Base-by-base conservation (phyloP, 2,888 invertebrate genomes). In the Parnassius smintheus region DNA sequence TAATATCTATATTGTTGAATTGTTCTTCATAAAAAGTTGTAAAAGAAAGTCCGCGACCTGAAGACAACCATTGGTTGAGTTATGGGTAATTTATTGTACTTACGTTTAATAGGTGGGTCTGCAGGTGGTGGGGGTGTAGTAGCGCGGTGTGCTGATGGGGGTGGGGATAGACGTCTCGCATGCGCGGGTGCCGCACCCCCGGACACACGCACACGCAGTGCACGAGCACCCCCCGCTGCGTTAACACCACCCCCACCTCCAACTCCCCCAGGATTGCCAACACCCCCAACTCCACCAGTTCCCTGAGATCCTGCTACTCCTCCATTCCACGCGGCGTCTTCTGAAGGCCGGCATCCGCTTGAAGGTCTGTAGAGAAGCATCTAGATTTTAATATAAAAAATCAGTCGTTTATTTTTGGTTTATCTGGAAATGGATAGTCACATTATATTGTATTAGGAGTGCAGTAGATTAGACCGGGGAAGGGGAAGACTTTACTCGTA, bases 101-200 rank as follows among this genome's bases (percentile, higher is more conserved):
- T 49, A 62, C 62, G 53, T 49, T 62, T 62, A 58, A 41, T 62
- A 9, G 57, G 42, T 1, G 57, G 53, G 7, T 62, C 62, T 7
- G 62, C 57, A n/a, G 62, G 62, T 46, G 77, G 71, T 0, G 86
- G 83, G 51, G 91, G 91, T 1, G 89, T 88, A 67, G 89, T 89
- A 62, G 91, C 90, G 11, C 85, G 77, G 70, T 88, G 89, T 67
- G 90, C 91, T 75, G 82, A 86, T 71, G 89, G 91, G 73, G 91
- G 89, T 63, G 91, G 91, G 12, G 88, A 87, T 61, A 90, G 76
- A 57, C 83, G 82, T 67, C 89, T 82, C 48, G 89, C 88, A 71
- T 86, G 88, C 72, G 88, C 89, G n/a, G 86, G 81, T 61, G 81
- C 80, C 44, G 78, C 83, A 67, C 64, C 62, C 52, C 81, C 78